Evolutionary conservation across 2,113 vertebrate genomes (phyloP).

Genomic region (Heliornis fulica): DNA sequence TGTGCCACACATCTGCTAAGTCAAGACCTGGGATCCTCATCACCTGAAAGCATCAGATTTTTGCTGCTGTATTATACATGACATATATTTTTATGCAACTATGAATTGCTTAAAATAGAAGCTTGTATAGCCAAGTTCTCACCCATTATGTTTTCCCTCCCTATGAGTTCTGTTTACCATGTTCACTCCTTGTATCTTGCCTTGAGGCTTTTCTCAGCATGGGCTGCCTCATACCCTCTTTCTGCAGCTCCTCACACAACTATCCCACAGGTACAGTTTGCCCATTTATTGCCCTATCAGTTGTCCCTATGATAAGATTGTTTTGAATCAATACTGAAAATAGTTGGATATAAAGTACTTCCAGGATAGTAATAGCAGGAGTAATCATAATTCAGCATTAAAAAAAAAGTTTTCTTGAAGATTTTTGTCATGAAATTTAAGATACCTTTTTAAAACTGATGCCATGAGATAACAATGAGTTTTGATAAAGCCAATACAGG

Average conservation of each 20-base stretch:
- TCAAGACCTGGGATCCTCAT: not conserved
- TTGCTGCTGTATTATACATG: not conserved
- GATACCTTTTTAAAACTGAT: not conserved
- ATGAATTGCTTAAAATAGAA: not conserved
- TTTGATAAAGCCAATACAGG: not conserved
- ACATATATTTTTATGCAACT: not conserved
- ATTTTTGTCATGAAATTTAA: not conserved
- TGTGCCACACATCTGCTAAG: not conserved
- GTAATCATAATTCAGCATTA: not conserved
- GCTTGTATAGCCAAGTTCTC: not conserved
- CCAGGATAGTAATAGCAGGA: not conserved
- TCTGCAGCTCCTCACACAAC: not conserved
- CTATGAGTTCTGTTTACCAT: not conserved
- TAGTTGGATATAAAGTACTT: not conserved
- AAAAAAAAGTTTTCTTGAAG: not conserved
- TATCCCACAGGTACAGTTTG: not conserved
- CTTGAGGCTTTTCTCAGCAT: not conserved
- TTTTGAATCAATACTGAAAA: not conserved
- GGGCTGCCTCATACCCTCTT: not conserved
- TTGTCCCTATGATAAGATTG: not conserved
- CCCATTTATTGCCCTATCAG: not conserved
- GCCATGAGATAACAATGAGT: not conserved
- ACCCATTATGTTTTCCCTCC: not conserved
- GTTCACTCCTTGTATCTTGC: not conserved
- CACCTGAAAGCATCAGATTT: not conserved